Conservation (phyloP, 1,140 invertebrate species). For the Sitobion miscanthi region DNA sequence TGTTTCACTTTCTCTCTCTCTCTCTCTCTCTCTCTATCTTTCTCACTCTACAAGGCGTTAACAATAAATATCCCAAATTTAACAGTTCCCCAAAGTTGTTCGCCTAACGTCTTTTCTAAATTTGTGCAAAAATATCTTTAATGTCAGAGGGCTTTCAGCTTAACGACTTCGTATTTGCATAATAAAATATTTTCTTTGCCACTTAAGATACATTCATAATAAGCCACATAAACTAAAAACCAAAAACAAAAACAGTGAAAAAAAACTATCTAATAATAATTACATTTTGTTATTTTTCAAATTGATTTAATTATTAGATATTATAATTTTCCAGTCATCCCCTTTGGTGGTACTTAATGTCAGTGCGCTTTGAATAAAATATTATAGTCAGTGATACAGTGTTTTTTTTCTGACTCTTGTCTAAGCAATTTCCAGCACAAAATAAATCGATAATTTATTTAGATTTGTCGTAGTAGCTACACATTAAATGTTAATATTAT, state of each 20-base stretch:
- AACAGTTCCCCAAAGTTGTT: background rate
- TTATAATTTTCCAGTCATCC: background rate
- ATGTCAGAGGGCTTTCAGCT: background rate
- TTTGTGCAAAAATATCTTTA: background rate
- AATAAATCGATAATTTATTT: too few species aligned
- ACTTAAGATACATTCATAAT: conserved; percentile 6
- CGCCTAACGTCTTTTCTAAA: background rate
- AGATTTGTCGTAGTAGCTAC: too few species aligned
- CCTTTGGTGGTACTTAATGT: too few species aligned
- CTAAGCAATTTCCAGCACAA: too few species aligned
- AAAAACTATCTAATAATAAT: background rate
- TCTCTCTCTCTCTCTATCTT: background rate
- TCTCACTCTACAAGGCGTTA: background rate
- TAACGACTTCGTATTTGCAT: conserved; percentile 39
- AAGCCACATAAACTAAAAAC: background rate
- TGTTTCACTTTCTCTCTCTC: background rate
- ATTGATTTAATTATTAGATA: background rate
- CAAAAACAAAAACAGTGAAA: background rate
- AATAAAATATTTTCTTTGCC: conserved; percentile 29
- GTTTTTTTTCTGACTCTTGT: too few species aligned
- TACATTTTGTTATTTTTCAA: background rate
- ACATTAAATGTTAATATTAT: too few species aligned
- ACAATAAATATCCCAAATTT: conserved; percentile 31
- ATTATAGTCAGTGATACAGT: too few species aligned
- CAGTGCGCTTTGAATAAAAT: too few species aligned